Base-by-base conservation (phyloP, 1,140 invertebrate species). In the Hydropsyche tenuis region DNA sequence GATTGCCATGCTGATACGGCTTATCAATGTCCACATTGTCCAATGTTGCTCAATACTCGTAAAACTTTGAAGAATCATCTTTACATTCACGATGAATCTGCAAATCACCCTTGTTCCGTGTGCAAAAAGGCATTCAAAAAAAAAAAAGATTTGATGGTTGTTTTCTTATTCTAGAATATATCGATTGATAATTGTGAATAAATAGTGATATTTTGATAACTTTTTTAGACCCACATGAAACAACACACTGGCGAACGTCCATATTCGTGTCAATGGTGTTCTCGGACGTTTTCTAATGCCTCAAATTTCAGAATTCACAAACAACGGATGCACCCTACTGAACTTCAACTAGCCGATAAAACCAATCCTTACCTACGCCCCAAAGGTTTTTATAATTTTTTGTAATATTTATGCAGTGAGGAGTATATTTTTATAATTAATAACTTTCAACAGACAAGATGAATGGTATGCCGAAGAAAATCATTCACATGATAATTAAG, bases 261-360 rank as follows among this genome's bases (percentile, higher is more conserved):
- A 2, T 86, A 86, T 53, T 80, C 80, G 18, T 86, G 85, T 63
- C 83, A 82, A 23, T 86, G 85, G 69, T 86, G 85, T 73, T 79
- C 81, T n/a, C 80, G 80, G n/a, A 81, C 84, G n/a, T 86, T 86
- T 78, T 81, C 85, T 9, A 85, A 86, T 71, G 83, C 83, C 11
- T 83, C 83, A 12, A 86, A 86, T 70, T 86, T 85, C 75, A 79
- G 85, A 6, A 83, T 83, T 53, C 85, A 86, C 74, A 86, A 86
- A 69, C 81, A 83, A 4, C 81, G 84, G 20, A 79, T 82, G 73
- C 85, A 86, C 79, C 84, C 85, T 14, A 79, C 80, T 63, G 84
- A 86, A 72, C 75, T 86, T 66, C 80, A 81, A 0, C 79, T 81
- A 7, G 80, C 81, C 30, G 83, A 84, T 73, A 75, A 80, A 2